Conservation (phyloP, 2,888 invertebrate species). For the Himalopsyche kuldschensis region DNA sequence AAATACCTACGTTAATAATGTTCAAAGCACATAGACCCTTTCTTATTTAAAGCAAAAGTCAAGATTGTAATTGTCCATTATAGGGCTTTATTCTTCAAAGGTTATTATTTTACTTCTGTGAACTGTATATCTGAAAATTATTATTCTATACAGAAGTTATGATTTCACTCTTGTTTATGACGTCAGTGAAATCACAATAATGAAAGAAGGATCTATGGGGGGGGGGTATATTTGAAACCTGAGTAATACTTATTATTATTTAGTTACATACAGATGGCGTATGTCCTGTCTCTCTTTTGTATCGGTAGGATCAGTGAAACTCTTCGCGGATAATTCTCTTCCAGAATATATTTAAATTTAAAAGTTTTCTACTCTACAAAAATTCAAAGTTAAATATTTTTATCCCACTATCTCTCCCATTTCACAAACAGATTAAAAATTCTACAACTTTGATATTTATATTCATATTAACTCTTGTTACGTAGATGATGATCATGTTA, state of each 20-base stretch:
- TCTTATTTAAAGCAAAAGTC: background rate
- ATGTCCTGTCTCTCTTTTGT: background rate
- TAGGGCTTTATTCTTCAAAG: background rate
- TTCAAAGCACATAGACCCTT: no score
- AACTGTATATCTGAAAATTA: conserved; percentile 21
- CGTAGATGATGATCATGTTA: no score
- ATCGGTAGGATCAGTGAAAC: background rate
- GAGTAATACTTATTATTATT: conserved; percentile 40
- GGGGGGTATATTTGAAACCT: conserved; percentile 34
- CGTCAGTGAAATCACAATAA: conserved; percentile 27
- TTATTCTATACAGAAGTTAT: conserved; percentile 24
- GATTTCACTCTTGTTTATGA: conserved; percentile 33
- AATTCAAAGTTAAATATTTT: no score
- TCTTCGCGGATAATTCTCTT: background rate
- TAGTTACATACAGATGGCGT: conserved; percentile 22
- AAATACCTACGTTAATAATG: no score
- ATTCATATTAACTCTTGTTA: no score
- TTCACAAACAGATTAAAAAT: no score
- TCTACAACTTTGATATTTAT: no score
- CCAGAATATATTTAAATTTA: background rate
- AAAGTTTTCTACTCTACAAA: no score
- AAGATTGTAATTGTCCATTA: background rate
- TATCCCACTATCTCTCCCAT: no score
- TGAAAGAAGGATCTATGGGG: conserved; percentile 10
- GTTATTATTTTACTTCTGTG: background rate